phyloP scores from a whole-genome alignment of 2,797 vertebrate genomes.

The Pelobates cultripes region DNA sequence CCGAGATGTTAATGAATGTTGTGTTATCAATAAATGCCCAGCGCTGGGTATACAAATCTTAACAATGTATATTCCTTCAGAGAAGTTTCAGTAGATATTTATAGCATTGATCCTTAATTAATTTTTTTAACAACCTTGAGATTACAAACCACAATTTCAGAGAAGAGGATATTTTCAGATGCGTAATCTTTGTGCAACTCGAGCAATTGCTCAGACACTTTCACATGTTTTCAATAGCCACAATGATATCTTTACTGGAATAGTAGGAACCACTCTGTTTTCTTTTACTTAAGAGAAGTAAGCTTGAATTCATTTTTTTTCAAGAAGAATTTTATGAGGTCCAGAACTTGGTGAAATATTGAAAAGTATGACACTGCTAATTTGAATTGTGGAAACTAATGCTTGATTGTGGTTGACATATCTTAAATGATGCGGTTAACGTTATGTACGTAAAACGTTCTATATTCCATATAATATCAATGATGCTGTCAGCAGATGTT shows the following conservation, averaged over 20 bases:
- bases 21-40: no score
- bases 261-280: background rate
- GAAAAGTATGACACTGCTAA: background rate
- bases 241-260: background rate
- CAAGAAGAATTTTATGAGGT: background rate
- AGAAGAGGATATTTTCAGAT: background rate
- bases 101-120: background rate
- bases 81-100: background rate
- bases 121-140: background rate
- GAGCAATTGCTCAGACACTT: background rate
- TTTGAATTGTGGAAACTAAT: constrained; percentile 1
- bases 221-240: constrained; percentile 1
- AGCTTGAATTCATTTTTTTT: background rate
- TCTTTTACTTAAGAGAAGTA: constrained; percentile 5
- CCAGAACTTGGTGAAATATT: background rate
- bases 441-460: background rate
- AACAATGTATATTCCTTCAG: no score
- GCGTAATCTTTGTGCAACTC: background rate
- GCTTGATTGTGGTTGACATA: background rate
- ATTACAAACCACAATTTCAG: background rate
- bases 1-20: no score
- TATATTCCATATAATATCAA: background rate
- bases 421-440: background rate
- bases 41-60: no score
- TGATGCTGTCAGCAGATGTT: background rate